Conservation (phyloP, 53 echinoderm and acorn worm species). For the Astropecten irregularis region DNA sequence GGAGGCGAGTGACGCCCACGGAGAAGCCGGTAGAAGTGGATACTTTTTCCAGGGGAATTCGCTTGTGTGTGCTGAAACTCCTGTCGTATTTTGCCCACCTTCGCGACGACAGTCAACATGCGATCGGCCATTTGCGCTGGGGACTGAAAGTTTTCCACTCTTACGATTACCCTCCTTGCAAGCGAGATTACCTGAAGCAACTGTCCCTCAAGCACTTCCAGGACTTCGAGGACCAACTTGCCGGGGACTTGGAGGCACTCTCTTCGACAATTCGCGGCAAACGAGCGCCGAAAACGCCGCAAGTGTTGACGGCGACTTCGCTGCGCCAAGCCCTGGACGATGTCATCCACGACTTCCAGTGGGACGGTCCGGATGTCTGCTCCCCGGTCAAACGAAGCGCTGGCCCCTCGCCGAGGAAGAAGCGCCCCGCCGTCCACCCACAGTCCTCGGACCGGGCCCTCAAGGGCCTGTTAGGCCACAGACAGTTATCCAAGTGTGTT, state of each 20-base stretch:
- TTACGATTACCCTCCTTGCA: slow-evolving; percentile 54
- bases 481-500: slow-evolving; percentile 48
- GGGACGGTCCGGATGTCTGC: slow-evolving; percentile 81
- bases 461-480: too few relatives aligned
- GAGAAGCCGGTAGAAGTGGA: slow-evolving; percentile 5
- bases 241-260: slow-evolving; percentile 52
- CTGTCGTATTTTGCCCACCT: slow-evolving; percentile 61
- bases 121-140: slow-evolving; percentile 64
- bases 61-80: slow-evolving; percentile 68
- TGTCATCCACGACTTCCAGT: slow-evolving; percentile 78
- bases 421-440: background rate
- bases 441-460: background rate
- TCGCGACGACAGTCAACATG: slow-evolving; percentile 7
- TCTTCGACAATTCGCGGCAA: slow-evolving; percentile 14
- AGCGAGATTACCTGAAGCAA: slow-evolving; percentile 52
- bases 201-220: slow-evolving; percentile 57
- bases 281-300: slow-evolving; percentile 29
- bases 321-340: slow-evolving; percentile 68
- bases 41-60: slow-evolving; percentile 35
- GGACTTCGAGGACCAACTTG: slow-evolving; percentile 70
- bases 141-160: slow-evolving; percentile 78
- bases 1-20: slow-evolving; percentile 8
- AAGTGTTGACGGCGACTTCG: slow-evolving; percentile 61
- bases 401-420: background rate
- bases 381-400: slow-evolving; percentile 68